These are phyloP conservation scores for Eufriesea mexicana DNA, from an alignment of 1,140 invertebrate genomes.

Conservation along the genomic window DNA sequence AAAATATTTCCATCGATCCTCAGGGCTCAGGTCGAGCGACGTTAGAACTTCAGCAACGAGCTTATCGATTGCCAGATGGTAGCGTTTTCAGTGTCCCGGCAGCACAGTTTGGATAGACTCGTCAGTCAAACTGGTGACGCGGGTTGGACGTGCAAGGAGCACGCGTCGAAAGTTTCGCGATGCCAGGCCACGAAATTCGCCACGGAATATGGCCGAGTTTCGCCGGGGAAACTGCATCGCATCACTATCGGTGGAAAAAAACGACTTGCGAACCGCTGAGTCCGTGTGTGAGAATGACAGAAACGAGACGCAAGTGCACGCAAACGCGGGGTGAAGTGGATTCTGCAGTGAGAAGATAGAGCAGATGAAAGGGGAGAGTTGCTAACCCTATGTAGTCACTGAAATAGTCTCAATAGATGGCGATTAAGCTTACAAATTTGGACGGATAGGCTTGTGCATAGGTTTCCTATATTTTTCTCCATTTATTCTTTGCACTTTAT, in stretches of 20 bases:
- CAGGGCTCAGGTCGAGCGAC: not conserved
- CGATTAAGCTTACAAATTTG: no score
- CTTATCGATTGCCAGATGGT: not conserved
- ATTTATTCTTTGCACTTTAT: no score
- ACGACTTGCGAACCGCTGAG: not conserved
- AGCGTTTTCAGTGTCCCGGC: not conserved
- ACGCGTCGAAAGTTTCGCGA: conserved; percentile 12
- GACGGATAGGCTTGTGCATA: no score
- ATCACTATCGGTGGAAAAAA: not conserved
- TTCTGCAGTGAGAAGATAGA: not conserved
- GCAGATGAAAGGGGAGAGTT: no score
- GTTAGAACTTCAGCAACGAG: not conserved
- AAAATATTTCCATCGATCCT: not conserved
- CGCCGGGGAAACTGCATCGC: not conserved
- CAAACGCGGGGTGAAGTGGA: not conserved
- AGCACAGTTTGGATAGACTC: conserved; percentile 8
- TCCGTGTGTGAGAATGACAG: not conserved
- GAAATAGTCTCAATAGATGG: no score
- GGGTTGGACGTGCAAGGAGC: not conserved
- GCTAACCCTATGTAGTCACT: no score
- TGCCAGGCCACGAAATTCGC: not conserved
- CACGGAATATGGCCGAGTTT: not conserved
- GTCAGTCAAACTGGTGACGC: not conserved
- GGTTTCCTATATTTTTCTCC: no score
- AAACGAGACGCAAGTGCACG: not conserved